Evolutionary conservation across 2,113 vertebrate species (phyloP).

Genomic region (Petrocephalus microphthalmus): DNA sequence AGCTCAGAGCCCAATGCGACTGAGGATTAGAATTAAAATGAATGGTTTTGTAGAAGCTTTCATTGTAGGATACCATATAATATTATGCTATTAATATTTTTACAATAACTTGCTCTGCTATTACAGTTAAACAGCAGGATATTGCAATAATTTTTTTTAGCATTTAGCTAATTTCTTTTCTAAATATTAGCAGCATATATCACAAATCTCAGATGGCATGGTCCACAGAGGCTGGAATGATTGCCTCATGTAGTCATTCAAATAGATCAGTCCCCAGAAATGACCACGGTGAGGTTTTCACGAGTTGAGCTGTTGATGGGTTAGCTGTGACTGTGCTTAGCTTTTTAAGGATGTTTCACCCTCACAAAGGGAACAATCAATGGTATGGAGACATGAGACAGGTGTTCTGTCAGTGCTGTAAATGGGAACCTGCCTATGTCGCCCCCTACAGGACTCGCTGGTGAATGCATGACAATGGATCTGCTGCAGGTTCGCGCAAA

Average conservation of each 20-base stretch:
- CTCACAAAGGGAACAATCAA: conserved; percentile 46
- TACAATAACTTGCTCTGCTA: neutral
- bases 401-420: conserved; percentile 32
- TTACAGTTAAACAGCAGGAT: no score
- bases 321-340: conserved; percentile 33
- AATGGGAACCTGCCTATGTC: neutral
- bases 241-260: neutral
- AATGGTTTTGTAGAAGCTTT: neutral
- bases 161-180: neutral
- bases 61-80: neutral
- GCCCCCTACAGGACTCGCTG: neutral
- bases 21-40: neutral
- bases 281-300: neutral
- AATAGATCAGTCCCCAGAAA: neutral
- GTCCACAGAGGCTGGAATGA: neutral
- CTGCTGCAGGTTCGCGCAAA: conserved; percentile 32
- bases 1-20: neutral
- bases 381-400: conserved; percentile 20
- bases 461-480: conserved; percentile 45
- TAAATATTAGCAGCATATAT: neutral
- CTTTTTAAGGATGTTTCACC: conserved; percentile 49
- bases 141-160: neutral
- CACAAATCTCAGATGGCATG: neutral
- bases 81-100: neutral
- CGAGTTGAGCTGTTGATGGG: neutral